Percentiles rank a stretch among this genome's conserved stretches.
phyloP scores from a whole-genome alignment of 2,888 invertebrate genomes.

The Galerucella pusilla region DNA sequence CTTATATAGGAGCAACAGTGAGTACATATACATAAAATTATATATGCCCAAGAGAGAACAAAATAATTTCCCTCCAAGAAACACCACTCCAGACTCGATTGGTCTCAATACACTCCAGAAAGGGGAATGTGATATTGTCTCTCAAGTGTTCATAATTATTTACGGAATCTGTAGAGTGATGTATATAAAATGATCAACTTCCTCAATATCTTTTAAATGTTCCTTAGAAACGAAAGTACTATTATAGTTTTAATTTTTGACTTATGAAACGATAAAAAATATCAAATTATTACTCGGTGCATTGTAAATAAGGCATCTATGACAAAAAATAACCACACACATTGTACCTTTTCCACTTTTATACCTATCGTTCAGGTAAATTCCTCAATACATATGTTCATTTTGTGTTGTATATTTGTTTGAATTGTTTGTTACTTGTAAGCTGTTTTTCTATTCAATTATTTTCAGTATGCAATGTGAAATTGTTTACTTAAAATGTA shows the following conservation, averaged over 20 bases:
- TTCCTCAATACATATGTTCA: not conserved
- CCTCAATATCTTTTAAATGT: not conserved
- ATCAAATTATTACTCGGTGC: not conserved
- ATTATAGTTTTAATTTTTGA: not conserved
- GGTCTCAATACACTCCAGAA: too few species aligned
- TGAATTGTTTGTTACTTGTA: conserved; percentile 8
- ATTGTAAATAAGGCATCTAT: not conserved
- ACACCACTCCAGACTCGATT: too few species aligned
- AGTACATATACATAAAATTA: too few species aligned
- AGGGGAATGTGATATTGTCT: too few species aligned
- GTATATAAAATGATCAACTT: not conserved
- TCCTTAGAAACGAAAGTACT: not conserved
- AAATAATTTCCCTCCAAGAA: too few species aligned
- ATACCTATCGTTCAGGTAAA: conserved; percentile 17
- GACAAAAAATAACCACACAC: conserved; percentile 5
- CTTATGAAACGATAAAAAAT: not conserved
- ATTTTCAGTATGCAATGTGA: conserved; percentile 21
- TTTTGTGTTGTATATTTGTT: conserved; percentile 18
- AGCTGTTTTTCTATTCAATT: conserved; percentile 13
- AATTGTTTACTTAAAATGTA: conserved; percentile 17
- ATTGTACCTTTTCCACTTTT: conserved; percentile 26
- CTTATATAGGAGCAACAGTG: too few species aligned
- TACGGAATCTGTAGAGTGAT: not conserved
- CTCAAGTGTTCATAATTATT: too few species aligned
- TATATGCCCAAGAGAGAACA: too few species aligned